Conservation (phyloP, 2,797 vertebrate genomes). For the Channallabes apus region DNA sequence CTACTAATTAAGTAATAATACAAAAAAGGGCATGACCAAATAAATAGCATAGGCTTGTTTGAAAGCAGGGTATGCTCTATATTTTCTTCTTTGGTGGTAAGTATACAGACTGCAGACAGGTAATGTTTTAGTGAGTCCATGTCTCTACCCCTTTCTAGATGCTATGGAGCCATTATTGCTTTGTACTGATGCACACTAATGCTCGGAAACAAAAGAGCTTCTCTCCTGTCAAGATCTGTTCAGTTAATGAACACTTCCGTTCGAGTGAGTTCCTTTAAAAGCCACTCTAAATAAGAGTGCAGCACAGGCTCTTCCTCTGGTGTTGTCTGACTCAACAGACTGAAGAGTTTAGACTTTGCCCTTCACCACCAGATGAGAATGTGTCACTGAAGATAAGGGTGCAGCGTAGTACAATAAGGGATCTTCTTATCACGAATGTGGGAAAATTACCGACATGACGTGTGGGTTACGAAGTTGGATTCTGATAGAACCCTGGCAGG, state of each 20-base stretch:
- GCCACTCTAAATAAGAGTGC: conserved; percentile 58
- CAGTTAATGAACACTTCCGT: conserved; percentile 56
- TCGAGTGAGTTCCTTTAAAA: conserved; percentile 54
- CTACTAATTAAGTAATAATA: neutral
- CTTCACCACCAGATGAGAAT: conserved; percentile 10
- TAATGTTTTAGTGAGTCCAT: conserved; percentile 30
- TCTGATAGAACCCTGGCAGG: conserved; percentile 25
- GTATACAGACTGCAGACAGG: neutral
- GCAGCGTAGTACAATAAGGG: neutral
- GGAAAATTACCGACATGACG: conserved; percentile 10
- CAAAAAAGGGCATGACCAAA: neutral
- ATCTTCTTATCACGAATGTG: conserved; percentile 26
- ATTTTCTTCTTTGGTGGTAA: neutral
- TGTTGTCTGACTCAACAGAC: conserved; percentile 45
- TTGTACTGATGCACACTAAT: conserved; percentile 51
- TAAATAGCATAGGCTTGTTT: neutral
- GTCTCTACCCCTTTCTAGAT: conserved; percentile 45
- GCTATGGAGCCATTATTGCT: conserved; percentile 49
- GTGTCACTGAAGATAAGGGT: conserved; percentile 23
- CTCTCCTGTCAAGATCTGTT: conserved; percentile 56
- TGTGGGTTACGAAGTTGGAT: neutral
- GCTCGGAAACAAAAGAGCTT: conserved; percentile 53
- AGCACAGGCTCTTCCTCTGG: conserved; percentile 43
- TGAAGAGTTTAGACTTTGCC: conserved; percentile 42
- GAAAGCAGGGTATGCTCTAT: neutral